Evolutionary conservation across 2,888 invertebrate species (phyloP).

Genomic region (Cepaea hortensis): DNA sequence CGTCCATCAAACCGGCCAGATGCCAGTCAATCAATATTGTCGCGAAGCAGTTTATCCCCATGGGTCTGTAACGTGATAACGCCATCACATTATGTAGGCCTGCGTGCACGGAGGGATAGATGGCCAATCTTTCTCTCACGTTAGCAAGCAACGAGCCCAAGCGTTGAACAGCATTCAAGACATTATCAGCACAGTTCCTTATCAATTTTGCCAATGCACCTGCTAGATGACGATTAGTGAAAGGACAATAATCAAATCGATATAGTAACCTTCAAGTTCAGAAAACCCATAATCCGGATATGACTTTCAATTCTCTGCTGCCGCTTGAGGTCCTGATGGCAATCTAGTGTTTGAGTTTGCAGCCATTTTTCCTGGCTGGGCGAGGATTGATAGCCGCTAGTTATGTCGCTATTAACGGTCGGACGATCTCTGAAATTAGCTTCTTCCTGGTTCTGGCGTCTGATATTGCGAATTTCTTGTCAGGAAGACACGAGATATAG

Average conservation of each 20-base stretch:
- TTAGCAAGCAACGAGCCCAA: no score
- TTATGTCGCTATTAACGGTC: constrained; percentile 41
- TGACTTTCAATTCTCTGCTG: constrained; percentile 7
- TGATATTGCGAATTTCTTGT: constrained; percentile 6
- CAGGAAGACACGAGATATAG: background rate
- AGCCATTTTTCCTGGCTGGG: constrained; percentile 15
- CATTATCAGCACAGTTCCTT: no score
- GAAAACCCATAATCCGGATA: constrained; percentile 13
- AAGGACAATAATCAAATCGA: background rate
- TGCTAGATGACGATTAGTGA: no score
- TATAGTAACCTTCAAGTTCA: constrained; percentile 23
- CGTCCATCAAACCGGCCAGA: no score
- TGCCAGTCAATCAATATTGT: no score
- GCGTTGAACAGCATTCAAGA: no score
- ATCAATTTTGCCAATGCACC: no score
- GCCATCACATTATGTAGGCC: no score
- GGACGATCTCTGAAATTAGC: constrained; percentile 30
- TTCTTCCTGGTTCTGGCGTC: constrained; percentile 22
- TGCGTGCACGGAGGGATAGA: no score
- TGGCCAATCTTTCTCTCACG: no score
- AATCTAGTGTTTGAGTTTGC: constrained; percentile 20
- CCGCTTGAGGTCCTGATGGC: constrained; percentile 17
- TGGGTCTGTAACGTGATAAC: no score
- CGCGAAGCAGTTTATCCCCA: no score
- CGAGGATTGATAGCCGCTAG: constrained; percentile 39